Conservation (phyloP, 2,888 invertebrate species). For the Ypsolopha sequella region DNA sequence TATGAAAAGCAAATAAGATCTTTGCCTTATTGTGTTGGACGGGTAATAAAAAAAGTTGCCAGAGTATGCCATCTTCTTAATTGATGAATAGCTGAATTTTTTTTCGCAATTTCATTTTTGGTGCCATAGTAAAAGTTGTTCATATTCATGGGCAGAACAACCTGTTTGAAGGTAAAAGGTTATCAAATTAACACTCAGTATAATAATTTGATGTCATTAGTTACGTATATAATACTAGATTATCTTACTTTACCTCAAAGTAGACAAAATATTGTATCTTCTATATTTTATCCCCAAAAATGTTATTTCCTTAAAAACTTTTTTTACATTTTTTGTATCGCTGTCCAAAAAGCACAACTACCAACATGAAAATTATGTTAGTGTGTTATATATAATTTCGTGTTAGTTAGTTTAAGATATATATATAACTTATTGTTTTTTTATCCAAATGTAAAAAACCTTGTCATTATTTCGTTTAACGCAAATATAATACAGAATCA, state of each 20-base stretch:
- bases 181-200: no score
- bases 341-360: constrained; percentile 47
- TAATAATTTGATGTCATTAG: constrained; percentile 43
- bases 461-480: background rate
- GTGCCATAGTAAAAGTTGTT: no score
- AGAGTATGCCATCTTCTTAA: no score
- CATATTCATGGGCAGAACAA: no score
- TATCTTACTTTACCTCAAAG: constrained; percentile 43
- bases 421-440: constrained; percentile 3
- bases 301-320: background rate
- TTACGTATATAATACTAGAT: constrained; percentile 37
- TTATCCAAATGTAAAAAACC: background rate
- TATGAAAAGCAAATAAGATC: no score
- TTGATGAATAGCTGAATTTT: no score
- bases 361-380: constrained; percentile 8
- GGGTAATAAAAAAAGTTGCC: no score
- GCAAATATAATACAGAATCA: background rate
- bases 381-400: background rate
- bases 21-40: no score
- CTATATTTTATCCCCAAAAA: background rate
- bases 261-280: constrained; percentile 16
- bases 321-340: constrained; percentile 14
- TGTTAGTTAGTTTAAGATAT: constrained; percentile 1
- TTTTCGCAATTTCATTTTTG: no score
- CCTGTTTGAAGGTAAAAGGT: no score